A percentile compares a stretch with the other conserved stretches of the same genome.
Conservation (phyloP, 2,113 vertebrate species). For the Anarrhichthys ocellatus region DNA sequence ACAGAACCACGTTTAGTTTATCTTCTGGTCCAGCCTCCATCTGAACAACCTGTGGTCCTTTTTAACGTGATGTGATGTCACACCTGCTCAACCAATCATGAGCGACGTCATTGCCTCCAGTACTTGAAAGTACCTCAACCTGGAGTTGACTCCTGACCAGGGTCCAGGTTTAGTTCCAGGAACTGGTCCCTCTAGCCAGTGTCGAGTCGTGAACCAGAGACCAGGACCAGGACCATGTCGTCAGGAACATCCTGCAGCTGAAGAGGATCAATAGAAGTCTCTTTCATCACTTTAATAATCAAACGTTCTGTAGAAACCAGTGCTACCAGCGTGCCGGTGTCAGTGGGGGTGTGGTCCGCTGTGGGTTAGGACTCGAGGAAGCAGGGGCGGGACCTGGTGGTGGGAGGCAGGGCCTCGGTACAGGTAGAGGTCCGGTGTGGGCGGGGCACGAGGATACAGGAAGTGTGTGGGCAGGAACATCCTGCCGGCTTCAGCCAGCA, state of each 20-base stretch:
- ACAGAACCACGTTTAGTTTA: too few relatives aligned
- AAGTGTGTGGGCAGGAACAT: constrained; percentile 88
- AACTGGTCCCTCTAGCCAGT: background rate
- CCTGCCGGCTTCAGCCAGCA: constrained; percentile 90
- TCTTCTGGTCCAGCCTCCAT: too few relatives aligned
- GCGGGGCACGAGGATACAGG: constrained; percentile 88
- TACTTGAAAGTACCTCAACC: background rate
- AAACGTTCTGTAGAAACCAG: background rate
- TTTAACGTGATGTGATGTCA: background rate
- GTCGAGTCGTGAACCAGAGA: too few relatives aligned
- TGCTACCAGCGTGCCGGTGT: background rate
- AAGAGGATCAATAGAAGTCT: background rate
- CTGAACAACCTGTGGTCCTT: too few relatives aligned
- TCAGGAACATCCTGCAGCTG: too few relatives aligned
- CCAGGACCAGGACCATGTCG: too few relatives aligned
- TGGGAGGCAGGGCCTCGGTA: constrained; percentile 74
- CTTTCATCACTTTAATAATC: too few relatives aligned
- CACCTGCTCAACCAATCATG: background rate
- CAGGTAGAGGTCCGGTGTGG: constrained; percentile 88
- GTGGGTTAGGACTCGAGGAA: constrained; percentile 88
- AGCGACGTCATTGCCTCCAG: background rate
- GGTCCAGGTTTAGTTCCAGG: background rate
- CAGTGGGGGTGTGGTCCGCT: constrained; percentile 26
- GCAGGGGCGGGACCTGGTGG: constrained; percentile 78
- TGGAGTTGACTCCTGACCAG: background rate